Conservation (phyloP, 37 sponge, comb jelly and placozoan species). For the Chondrosia reniformis region DNA sequence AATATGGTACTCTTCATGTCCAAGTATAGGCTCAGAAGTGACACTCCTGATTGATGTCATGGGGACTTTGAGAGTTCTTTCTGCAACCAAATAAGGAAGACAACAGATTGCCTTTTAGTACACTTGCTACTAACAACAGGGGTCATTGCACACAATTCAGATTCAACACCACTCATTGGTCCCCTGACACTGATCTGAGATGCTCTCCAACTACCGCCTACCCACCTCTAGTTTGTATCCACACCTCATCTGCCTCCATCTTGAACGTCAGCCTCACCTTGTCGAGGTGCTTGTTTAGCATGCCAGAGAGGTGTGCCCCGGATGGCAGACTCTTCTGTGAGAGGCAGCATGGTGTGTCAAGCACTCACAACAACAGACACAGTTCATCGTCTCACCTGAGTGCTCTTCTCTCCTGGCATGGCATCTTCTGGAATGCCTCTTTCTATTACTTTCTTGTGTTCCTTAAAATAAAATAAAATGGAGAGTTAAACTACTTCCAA, state of each 20-base stretch:
- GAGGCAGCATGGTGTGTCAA: background rate
- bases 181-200: background rate
- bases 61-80: constrained; percentile 81
- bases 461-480: constrained; percentile 6
- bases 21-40: constrained; percentile 81
- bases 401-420: constrained; percentile 52
- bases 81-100: too few species aligned
- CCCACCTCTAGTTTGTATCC: constrained; percentile 92
- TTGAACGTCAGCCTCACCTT: constrained; percentile 91
- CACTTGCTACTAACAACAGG: background rate
- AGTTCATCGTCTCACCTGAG: constrained; percentile 35
- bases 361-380: background rate
- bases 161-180: background rate
- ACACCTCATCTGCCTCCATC: constrained; percentile 71
- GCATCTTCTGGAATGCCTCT: constrained; percentile 91
- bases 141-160: too few species aligned
- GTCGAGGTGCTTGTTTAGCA: constrained; percentile 81
- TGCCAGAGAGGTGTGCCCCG: constrained; percentile 64
- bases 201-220: background rate
- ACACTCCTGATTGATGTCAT: constrained; percentile 64
- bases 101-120: too few species aligned
- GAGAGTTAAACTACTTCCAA: background rate
- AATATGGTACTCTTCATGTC: constrained; percentile 82
- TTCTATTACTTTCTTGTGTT: constrained; percentile 80
- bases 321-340: constrained; percentile 56